A percentile compares a stretch with the other conserved stretches of the same genome.
Conservation (phyloP, 2,888 invertebrate genomes). For the Smittia sp. region DNA sequence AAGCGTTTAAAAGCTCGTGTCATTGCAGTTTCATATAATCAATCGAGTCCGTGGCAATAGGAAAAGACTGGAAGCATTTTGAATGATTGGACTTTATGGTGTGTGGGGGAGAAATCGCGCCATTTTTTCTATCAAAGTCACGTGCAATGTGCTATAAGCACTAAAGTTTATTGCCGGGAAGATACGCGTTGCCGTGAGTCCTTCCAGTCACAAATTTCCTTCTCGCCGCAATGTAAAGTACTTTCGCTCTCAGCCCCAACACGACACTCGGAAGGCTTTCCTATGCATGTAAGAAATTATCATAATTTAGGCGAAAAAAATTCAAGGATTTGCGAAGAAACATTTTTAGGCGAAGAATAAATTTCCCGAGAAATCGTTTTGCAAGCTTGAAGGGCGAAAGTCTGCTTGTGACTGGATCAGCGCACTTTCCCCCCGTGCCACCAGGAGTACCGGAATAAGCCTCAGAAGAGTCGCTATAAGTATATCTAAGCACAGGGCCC, state of each 20-base stretch:
- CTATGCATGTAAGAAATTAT: not conserved
- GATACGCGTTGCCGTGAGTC: not conserved
- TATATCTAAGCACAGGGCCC: too few relatives aligned
- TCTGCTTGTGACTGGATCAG: too few relatives aligned
- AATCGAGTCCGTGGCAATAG: too few relatives aligned
- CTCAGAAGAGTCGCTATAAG: too few relatives aligned
- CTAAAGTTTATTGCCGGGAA: not conserved
- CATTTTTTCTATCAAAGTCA: conserved; percentile 1
- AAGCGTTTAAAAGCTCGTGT: too few relatives aligned
- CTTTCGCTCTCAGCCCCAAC: not conserved
- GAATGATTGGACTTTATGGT: not conserved
- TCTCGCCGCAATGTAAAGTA: not conserved
- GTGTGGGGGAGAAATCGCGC: not conserved
- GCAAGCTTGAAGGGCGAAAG: too few relatives aligned
- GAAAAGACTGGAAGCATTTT: not conserved
- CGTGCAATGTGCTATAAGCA: not conserved
- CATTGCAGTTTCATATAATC: too few relatives aligned
- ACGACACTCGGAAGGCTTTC: not conserved
- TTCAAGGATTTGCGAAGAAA: too few relatives aligned
- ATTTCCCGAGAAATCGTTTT: not conserved
- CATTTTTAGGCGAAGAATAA: not conserved
- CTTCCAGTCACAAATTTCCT: not conserved
- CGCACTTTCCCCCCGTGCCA: too few relatives aligned
- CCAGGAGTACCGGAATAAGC: too few relatives aligned
- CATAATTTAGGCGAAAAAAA: not conserved